phyloP scores from a whole-genome alignment of 2,888 invertebrate species.

The Lasius fuliginosus region DNA sequence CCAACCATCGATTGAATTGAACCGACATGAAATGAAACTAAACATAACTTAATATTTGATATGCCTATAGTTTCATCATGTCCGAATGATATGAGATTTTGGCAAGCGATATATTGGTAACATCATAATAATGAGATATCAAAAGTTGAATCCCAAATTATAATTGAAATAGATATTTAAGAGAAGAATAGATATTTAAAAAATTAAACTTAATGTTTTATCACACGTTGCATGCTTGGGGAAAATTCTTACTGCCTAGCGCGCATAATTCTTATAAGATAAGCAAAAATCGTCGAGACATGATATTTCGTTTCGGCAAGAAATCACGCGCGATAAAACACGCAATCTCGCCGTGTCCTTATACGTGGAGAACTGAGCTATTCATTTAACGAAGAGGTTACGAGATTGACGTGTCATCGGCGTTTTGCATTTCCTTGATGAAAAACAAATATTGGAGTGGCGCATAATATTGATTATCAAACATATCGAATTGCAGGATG shows the following conservation, averaged over 20 bases:
- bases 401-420: slow-evolving; percentile 55
- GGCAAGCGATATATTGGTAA: background rate
- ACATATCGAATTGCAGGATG: slow-evolving; percentile 49
- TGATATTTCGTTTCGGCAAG: slow-evolving; percentile 61
- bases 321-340: slow-evolving; percentile 65
- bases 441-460: slow-evolving; percentile 53
- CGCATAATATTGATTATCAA: slow-evolving; percentile 54
- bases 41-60: background rate
- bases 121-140: background rate
- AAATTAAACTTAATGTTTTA: background rate
- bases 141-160: background rate
- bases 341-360: slow-evolving; percentile 63
- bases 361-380: slow-evolving; percentile 75
- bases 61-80: background rate
- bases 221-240: background rate
- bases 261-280: background rate
- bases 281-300: background rate
- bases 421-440: slow-evolving; percentile 70
- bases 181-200: background rate
- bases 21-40: background rate
- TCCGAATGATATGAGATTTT: background rate
- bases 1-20: slow-evolving; percentile 16
- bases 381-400: slow-evolving; percentile 56
- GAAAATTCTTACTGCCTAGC: background rate
- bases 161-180: background rate